Evolutionary conservation across 2,113 vertebrate species (phyloP).

Genomic region (Dicaeum eximium): DNA sequence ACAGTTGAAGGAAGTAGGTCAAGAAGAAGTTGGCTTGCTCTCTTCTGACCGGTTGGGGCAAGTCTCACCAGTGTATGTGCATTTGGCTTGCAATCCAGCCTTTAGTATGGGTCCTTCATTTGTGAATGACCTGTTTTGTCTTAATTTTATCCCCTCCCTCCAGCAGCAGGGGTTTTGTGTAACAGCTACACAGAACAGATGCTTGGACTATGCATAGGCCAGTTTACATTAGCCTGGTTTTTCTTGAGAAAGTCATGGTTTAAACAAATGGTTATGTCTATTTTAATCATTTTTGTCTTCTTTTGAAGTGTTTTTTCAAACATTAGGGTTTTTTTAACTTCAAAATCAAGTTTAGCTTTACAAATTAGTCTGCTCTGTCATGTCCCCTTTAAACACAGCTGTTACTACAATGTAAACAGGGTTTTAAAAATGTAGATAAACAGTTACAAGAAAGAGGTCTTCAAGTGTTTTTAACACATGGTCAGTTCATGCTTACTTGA

Average conservation of each 20-base stretch:
- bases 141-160: slow-evolving; percentile 27
- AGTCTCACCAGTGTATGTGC: background rate
- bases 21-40: background rate
- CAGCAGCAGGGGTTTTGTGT: slow-evolving; percentile 22
- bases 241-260: slow-evolving; percentile 81
- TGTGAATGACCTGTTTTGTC: slow-evolving; percentile 57
- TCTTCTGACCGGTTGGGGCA: background rate
- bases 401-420: slow-evolving; percentile 78
- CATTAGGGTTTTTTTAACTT: slow-evolving; percentile 63
- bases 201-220: slow-evolving; percentile 60
- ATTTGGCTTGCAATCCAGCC: background rate
- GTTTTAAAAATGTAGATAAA: slow-evolving; percentile 77
- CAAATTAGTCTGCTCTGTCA: slow-evolving; percentile 78
- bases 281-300: slow-evolving; percentile 83
- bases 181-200: slow-evolving; percentile 73
- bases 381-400: slow-evolving; percentile 82
- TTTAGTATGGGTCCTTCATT: slow-evolving; percentile 16
- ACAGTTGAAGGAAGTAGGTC: background rate
- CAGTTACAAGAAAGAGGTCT: slow-evolving; percentile 71
- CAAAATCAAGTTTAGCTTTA: slow-evolving; percentile 78
- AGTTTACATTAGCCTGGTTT: slow-evolving; percentile 79
- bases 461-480: slow-evolving; percentile 79
- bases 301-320: slow-evolving; percentile 82
- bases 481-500: slow-evolving; percentile 71
- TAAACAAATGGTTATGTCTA: slow-evolving; percentile 84